A percentile compares a stretch with the other conserved stretches of the same genome.
Conservation (phyloP, 2,113 vertebrate species). For the Sturnira hondurensis region DNA sequence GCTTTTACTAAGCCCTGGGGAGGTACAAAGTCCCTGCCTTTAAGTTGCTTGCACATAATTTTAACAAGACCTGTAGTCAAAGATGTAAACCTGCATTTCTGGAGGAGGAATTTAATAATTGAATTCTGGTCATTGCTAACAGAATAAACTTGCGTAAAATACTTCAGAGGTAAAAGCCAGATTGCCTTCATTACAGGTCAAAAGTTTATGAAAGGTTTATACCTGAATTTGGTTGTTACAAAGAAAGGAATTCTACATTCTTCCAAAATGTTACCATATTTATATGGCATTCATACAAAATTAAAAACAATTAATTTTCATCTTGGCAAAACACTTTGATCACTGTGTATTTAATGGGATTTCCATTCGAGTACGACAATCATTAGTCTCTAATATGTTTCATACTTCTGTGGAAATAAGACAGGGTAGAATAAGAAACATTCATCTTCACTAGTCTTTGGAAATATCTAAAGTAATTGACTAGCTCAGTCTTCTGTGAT, state of each 20-base stretch:
- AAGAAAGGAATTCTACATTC: conserved; percentile 53
- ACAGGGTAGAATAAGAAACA: conserved; percentile 77
- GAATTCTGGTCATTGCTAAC: conserved; percentile 68
- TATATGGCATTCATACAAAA: conserved; percentile 55
- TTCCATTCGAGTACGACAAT: conserved; percentile 78
- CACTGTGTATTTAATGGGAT: conserved; percentile 74
- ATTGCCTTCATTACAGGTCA: conserved; percentile 73
- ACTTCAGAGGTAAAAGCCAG: conserved; percentile 63
- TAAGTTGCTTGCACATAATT: conserved; percentile 56
- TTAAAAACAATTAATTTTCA: conserved; percentile 63
- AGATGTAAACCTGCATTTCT: conserved; percentile 68
- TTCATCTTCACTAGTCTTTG: conserved; percentile 87
- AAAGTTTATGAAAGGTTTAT: conserved; percentile 73
- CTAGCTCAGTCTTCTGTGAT: conserved; percentile 85
- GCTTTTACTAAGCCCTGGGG: conserved; percentile 17
- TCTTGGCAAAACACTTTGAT: conserved; percentile 69
- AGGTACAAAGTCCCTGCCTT: conserved; percentile 17
- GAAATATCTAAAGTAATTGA: conserved; percentile 86
- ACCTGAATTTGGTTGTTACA: conserved; percentile 54
- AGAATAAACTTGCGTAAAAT: conserved; percentile 63
- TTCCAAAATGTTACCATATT: conserved; percentile 50
- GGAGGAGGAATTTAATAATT: conserved; percentile 71
- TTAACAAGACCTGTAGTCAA: conserved; percentile 61
- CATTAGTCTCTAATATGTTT: conserved; percentile 81
- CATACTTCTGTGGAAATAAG: conserved; percentile 78